Conservation (phyloP, 2,888 invertebrate species). For the Cerastis rubricosa region DNA sequence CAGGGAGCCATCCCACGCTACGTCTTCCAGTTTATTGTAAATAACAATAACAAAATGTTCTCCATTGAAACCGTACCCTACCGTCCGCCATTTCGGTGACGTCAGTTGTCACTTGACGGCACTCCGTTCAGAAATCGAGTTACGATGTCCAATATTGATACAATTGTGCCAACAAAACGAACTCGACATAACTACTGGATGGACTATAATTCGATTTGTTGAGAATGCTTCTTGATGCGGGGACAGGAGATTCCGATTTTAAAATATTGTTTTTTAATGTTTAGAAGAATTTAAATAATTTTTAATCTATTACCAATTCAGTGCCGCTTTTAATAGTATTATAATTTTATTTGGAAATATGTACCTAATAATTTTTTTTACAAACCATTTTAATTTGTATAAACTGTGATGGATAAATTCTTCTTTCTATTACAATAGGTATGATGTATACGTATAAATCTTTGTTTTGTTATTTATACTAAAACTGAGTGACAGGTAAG, state of each 20-base stretch:
- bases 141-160: slow-evolving; percentile 88
- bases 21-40: slow-evolving; percentile 7
- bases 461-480: not conserved
- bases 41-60: slow-evolving; percentile 30
- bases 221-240: slow-evolving; percentile 74
- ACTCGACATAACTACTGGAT: slow-evolving; percentile 79
- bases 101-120: slow-evolving; percentile 78
- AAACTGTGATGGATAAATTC: not conserved
- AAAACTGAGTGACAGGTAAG: not conserved
- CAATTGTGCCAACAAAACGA: slow-evolving; percentile 86
- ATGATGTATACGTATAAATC: not conserved
- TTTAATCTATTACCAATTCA: not conserved
- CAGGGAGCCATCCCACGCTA: not conserved
- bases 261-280: not conserved
- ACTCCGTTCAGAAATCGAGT: slow-evolving; percentile 82
- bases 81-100: slow-evolving; percentile 70
- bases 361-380: not conserved
- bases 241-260: slow-evolving; percentile 60
- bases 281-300: slow-evolving; percentile 4
- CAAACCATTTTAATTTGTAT: not conserved
- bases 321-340: not conserved
- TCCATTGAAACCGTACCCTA: slow-evolving; percentile 38
- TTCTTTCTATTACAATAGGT: not conserved
- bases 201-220: slow-evolving; percentile 80
- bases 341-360: not conserved